Conservation (phyloP, 2,113 vertebrate species). For the Bucco capensis region DNA sequence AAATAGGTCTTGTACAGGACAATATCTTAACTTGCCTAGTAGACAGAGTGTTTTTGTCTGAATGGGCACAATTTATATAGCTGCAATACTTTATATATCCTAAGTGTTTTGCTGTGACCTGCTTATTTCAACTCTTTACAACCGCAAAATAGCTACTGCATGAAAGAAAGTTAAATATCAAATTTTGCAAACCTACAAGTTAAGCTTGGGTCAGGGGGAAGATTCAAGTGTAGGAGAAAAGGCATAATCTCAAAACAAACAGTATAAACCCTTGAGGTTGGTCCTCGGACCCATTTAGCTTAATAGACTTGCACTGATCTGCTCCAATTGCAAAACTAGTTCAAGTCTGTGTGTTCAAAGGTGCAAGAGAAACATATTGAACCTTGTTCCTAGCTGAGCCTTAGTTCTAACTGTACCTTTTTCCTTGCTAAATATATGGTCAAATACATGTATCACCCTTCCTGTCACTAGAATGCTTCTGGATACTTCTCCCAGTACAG, state of each 20-base stretch:
- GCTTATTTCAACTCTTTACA: neutral
- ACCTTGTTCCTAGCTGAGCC: neutral
- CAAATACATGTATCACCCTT: neutral
- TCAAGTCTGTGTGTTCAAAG: neutral
- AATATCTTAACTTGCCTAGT: neutral
- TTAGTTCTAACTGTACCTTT: neutral
- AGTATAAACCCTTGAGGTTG: neutral
- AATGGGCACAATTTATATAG: neutral
- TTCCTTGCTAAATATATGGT: neutral
- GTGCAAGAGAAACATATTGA: neutral
- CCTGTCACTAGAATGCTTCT: neutral
- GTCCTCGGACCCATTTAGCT: neutral
- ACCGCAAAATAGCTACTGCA: neutral
- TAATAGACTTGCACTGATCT: neutral
- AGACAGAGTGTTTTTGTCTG: neutral
- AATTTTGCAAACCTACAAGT: neutral
- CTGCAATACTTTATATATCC: neutral
- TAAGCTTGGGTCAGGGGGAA: neutral
- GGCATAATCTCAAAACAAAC: neutral
- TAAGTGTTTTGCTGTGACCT: neutral
- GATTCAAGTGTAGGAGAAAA: neutral
- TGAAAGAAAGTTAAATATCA: neutral
- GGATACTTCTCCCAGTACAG: neutral
- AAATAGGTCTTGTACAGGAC: neutral
- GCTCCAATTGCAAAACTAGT: neutral